A percentile compares a stretch with the other conserved stretches of the same genome.
Conservation (phyloP, 2,113 vertebrate species). For the Lethenteron camtschaticum region DNA sequence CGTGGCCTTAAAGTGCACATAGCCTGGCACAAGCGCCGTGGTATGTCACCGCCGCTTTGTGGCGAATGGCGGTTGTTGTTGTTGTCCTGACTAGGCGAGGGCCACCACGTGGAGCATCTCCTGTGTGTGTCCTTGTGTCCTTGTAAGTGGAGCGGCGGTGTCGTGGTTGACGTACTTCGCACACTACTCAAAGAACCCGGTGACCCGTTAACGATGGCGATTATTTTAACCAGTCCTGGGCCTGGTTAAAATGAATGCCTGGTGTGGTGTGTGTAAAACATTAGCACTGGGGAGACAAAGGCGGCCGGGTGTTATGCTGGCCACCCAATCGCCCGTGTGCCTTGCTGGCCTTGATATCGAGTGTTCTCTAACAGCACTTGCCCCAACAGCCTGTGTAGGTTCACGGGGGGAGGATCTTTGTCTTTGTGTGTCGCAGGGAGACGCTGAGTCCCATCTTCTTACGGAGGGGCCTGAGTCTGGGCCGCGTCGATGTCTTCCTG, state of each 20-base stretch:
- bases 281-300: not conserved
- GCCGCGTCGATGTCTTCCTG: conserved; percentile 57
- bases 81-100: no score
- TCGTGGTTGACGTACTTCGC: no score
- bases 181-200: no score
- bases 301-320: not conserved
- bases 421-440: conserved; percentile 30
- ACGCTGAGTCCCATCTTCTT: conserved; percentile 67
- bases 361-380: not conserved
- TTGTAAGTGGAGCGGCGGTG: no score
- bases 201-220: no score
- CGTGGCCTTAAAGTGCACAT: no score
- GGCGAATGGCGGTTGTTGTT: no score
- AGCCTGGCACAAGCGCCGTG: no score
- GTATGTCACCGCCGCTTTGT: no score
- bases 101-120: no score
- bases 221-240: no score
- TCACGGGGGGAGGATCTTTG: not conserved
- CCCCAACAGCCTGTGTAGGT: not conserved
- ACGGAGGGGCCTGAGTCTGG: conserved; percentile 48
- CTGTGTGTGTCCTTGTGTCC: no score
- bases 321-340: not conserved
- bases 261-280: not conserved
- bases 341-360: not conserved
- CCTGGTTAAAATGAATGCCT: not conserved